Percentiles rank a stretch among this genome's conserved stretches.
Conservation (phyloP, 2,888 invertebrate species). For the Drosophila flavopinicola region DNA sequence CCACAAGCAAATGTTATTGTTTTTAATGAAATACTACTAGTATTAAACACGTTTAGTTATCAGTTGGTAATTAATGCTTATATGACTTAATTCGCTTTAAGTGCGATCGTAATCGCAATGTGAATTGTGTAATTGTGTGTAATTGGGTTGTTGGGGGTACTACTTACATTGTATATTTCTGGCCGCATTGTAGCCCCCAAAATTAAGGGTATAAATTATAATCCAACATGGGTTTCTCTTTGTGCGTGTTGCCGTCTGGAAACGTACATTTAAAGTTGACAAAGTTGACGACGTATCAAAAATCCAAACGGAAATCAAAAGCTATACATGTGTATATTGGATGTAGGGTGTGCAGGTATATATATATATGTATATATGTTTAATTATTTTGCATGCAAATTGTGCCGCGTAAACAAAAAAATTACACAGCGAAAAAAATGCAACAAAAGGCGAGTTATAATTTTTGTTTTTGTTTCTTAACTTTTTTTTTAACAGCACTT, state of each 20-base stretch:
- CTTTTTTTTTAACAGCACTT: conserved; percentile 41
- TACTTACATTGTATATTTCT: conserved; percentile 84
- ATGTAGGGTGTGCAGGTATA: not conserved
- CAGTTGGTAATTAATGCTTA: conserved; percentile 22
- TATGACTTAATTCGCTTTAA: conserved; percentile 27
- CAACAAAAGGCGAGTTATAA: conserved; percentile 47
- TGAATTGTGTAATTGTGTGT: conserved; percentile 23
- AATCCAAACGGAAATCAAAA: conserved; percentile 59
- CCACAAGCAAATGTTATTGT: conserved; percentile 10
- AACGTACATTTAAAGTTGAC: conserved; percentile 47
- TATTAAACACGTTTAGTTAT: conserved; percentile 14
- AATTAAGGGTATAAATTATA: conserved; percentile 84
- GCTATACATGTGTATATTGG: conserved; percentile 20
- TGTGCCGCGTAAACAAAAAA: conserved; percentile 48
- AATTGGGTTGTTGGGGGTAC: conserved; percentile 40
- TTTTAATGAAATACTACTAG: no score
- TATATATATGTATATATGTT: conserved; percentile 3
- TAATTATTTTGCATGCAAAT: conserved; percentile 37
- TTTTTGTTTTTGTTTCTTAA: conserved; percentile 16
- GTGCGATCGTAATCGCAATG: conserved; percentile 23
- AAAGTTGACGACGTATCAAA: conserved; percentile 35
- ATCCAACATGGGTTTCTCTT: conserved; percentile 84
- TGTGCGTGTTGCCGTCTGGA: conserved; percentile 68
- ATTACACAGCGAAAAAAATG: conserved; percentile 53
- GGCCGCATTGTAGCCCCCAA: conserved; percentile 84